Conservation (phyloP, 2,797 vertebrate genomes). For the Brachymystax lenok region DNA sequence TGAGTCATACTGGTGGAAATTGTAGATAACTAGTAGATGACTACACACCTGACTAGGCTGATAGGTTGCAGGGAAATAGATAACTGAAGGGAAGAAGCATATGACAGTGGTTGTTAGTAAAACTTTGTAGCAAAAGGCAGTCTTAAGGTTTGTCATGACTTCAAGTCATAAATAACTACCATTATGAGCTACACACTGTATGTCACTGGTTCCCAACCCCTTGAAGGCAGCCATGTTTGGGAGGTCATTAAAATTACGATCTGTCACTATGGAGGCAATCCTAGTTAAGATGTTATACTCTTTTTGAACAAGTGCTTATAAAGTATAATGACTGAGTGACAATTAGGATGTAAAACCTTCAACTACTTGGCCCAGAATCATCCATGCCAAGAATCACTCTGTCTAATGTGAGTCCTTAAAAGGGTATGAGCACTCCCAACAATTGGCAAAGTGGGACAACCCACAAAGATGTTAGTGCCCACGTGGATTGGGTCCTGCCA, state of each 20-base stretch:
- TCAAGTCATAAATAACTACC: background rate
- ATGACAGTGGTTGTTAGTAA: background rate
- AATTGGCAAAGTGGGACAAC: no score
- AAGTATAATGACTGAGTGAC: background rate
- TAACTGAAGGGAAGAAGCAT: background rate
- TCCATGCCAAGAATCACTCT: background rate
- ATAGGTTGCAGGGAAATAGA: no score
- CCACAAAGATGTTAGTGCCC: background rate
- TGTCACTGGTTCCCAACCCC: background rate
- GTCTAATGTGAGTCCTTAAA: background rate
- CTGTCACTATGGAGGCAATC: background rate
- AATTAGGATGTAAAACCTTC: background rate
- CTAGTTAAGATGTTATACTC: background rate
- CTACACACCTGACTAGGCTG: background rate
- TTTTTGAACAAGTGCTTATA: no score
- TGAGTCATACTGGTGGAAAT: background rate
- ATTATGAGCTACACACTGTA: background rate
- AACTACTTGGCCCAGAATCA: background rate
- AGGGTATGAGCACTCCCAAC: background rate
- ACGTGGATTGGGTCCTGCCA: background rate
- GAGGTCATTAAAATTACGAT: background rate
- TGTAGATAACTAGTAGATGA: background rate
- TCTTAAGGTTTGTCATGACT: background rate
- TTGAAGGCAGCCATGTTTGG: background rate
- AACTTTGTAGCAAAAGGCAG: background rate